phyloP scores from a whole-genome alignment of 2,888 invertebrate species.

The Podabrus alpinus region DNA sequence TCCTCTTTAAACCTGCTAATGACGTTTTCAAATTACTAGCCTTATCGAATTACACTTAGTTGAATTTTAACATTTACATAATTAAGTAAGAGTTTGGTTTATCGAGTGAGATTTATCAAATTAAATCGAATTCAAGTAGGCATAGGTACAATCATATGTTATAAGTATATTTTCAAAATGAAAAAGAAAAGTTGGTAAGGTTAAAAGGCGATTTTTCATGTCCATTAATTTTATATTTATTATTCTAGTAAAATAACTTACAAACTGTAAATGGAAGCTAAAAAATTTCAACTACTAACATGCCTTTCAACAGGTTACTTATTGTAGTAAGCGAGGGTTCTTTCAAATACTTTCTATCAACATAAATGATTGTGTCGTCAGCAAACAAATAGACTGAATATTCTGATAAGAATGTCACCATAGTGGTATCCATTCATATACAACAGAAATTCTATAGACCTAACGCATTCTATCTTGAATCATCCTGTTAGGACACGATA shows the following conservation, averaged over 20 bases:
- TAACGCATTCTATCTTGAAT: conserved; percentile 2
- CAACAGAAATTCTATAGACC: not conserved
- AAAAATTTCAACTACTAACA: not conserved
- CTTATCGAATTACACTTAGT: not conserved
- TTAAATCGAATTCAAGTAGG: not conserved
- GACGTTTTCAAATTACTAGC: not conserved
- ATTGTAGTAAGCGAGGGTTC: not conserved
- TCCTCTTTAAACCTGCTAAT: not conserved
- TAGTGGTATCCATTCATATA: not conserved
- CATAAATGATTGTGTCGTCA: not conserved
- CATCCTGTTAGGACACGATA: not conserved
- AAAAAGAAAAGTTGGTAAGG: not conserved
- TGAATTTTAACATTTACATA: not conserved
- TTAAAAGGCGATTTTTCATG: not conserved
- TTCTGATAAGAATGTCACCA: conserved; percentile 2
- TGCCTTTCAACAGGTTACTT: not conserved
- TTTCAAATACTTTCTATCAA: conserved; percentile 1
- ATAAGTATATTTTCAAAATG: not conserved
- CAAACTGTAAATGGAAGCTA: not conserved
- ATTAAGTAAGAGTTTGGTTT: not conserved
- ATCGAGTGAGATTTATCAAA: not conserved
- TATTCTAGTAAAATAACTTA: not conserved
- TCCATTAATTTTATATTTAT: not conserved
- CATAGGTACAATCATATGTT: too few relatives aligned
- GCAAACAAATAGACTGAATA: conserved; percentile 4